Evolutionary conservation across 2,888 invertebrate species (phyloP), one percentile per base, ranked within the genome.

Genomic region (Pseudanteris insignis): DNA sequence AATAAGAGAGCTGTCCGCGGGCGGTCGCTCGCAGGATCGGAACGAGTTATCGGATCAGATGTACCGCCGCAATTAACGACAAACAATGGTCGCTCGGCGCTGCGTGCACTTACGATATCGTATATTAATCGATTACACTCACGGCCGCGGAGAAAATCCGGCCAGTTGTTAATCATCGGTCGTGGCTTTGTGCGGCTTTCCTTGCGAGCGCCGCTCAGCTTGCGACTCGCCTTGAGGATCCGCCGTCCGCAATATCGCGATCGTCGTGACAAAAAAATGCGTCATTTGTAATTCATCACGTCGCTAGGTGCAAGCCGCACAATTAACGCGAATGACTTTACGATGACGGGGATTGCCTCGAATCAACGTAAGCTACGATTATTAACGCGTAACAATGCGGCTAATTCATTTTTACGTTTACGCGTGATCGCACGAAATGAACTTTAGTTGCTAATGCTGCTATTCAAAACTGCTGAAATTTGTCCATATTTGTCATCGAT

Each of bases 1-100:
- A 60, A 61, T 48, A 60, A 60, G 63, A 63, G 53, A 51, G 32
- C 47, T 33, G 51, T 50, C 68, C 65, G 65, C 70, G 68, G 69
- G 69, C 67, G 72, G 69, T 70, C 71, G 65, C 64, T 65, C 65
- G 59, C 58, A 64, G 68, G 67, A 67, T 71, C 70, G 54, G 54
- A 53, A 58, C 61, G 47, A 59, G 62, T 64, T 50, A 64, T 67
- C 60, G 57, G 68, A 67, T 72, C 71, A 67, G 72, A 72, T 67
- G 70, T 69, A 71, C 70, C 70, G 68, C 61, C 67, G 69, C 74
- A 76, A 76, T 76, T 76, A 76, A 75, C 74, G 69, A 74, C 71
- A 75, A 74, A 75, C 76, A 76, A 76, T 76, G 71, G 69, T 64
- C 63, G 68, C 65, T 67, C 67, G 63, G n/a, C n/a, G n/a, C n/a